A percentile compares a stretch with the other conserved stretches of the same genome.
Evolutionary conservation across 2,888 invertebrate species (phyloP).

Genomic region (Metalampra italica): DNA sequence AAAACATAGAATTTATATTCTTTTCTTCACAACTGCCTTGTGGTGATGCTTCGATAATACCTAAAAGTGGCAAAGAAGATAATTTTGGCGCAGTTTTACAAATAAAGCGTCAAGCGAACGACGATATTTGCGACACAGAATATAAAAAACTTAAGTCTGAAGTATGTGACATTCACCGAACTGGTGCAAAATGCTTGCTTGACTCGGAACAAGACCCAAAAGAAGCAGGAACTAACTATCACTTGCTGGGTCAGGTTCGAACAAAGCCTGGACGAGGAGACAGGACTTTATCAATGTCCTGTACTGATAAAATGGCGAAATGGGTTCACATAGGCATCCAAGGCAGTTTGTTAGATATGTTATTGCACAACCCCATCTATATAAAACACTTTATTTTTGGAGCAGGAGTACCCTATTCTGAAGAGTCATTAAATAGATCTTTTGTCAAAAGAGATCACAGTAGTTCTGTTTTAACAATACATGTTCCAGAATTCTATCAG

Average conservation of each 20-base stretch:
- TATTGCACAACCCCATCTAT: slow-evolving; percentile 83
- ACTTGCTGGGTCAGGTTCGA: slow-evolving; percentile 84
- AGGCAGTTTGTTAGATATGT: slow-evolving; percentile 85
- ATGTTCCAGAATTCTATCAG: slow-evolving; percentile 41
- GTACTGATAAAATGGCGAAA: slow-evolving; percentile 95
- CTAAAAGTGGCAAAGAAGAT: slow-evolving; percentile 60
- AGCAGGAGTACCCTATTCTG: slow-evolving; percentile 80
- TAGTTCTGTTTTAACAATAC: slow-evolving; percentile 16
- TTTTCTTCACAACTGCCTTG: slow-evolving; percentile 94
- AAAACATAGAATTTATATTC: slow-evolving; percentile 85
- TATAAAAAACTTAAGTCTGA: slow-evolving; percentile 29
- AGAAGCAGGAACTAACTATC: slow-evolving; percentile 79
- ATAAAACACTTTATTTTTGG: slow-evolving; percentile 85
- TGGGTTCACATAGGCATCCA: slow-evolving; percentile 93
- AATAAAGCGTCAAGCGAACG: slow-evolving; percentile 35
- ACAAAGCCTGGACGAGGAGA: slow-evolving; percentile 96
- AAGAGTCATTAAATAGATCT: slow-evolving; percentile 77
- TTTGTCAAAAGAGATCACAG: slow-evolving; percentile 51
- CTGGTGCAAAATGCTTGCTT: slow-evolving; percentile 92
- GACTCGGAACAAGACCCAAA: slow-evolving; percentile 77
- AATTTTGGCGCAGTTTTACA: slow-evolving; percentile 45
- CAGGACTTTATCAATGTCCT: slow-evolving; percentile 92
- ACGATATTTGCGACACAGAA: slow-evolving; percentile 26
- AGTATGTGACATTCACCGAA: slow-evolving; percentile 78
- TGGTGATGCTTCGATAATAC: slow-evolving; percentile 94